phyloP scores from a whole-genome alignment of 2,113 vertebrate genomes.

The Falco punctatus region DNA sequence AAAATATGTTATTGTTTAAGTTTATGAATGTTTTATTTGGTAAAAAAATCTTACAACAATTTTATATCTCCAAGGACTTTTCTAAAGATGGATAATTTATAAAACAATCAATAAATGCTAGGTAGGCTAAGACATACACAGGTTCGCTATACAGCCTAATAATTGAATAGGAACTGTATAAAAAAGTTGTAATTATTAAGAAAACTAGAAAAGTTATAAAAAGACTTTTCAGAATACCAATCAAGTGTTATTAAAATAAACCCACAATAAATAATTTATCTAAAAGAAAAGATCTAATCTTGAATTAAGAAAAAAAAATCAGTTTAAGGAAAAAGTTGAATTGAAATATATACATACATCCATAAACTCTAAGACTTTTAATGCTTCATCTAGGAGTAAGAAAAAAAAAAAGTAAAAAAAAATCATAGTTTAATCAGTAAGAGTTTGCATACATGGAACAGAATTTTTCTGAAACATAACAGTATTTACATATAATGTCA shows the following conservation, averaged over 20 bases:
- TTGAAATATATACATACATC: background rate
- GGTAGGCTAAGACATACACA: background rate
- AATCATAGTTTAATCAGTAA: background rate
- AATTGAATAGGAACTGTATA: background rate
- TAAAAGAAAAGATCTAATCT: background rate
- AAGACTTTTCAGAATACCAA: background rate
- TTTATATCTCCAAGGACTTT: background rate
- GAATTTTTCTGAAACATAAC: background rate
- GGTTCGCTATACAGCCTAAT: background rate
- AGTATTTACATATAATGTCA: background rate
- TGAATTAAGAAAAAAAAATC: background rate
- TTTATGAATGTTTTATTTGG: background rate
- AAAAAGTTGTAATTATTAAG: background rate
- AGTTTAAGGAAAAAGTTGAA: background rate
- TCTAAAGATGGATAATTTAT: background rate
- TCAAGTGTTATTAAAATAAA: background rate
- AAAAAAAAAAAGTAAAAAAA: background rate
- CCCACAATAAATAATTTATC: background rate
- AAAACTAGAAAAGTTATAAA: background rate
- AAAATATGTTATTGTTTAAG: too few relatives aligned
- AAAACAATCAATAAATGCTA: background rate
- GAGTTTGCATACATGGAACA: background rate
- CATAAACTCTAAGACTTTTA: background rate
- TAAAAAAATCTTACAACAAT: background rate
- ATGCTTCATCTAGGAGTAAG: fast-evolving